Conservation (phyloP, 1,140 invertebrate genomes). For the Gonatopus flavifemur region DNA sequence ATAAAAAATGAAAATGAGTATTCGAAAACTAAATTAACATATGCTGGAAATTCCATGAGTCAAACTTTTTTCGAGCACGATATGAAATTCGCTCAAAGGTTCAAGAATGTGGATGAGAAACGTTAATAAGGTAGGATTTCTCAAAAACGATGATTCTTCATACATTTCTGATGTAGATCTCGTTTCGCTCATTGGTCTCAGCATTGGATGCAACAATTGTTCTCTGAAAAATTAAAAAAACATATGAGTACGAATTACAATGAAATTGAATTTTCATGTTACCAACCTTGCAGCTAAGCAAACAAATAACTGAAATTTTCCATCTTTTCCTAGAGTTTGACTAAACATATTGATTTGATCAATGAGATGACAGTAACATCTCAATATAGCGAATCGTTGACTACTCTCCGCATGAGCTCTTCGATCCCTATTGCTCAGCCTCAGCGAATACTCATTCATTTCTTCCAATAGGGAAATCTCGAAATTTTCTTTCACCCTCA, state of each 20-base stretch:
- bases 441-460: conserved; percentile 54
- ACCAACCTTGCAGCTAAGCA: conserved; percentile 68
- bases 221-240: conserved; percentile 67
- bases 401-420: conserved; percentile 50
- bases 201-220: conserved; percentile 86
- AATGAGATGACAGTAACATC: conserved; percentile 76
- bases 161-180: conserved; percentile 91
- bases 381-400: conserved; percentile 69
- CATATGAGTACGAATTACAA: not conserved
- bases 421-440: conserved; percentile 44
- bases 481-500: conserved; percentile 83
- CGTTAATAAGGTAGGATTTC: conserved; percentile 79
- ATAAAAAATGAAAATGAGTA: conserved; percentile 14
- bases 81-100: conserved; percentile 89
- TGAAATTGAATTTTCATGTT: conserved; percentile 8
- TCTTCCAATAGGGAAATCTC: conserved; percentile 71
- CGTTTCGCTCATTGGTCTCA: conserved; percentile 83
- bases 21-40: conserved; percentile 40
- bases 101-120: conserved; percentile 91
- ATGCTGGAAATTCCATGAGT: conserved; percentile 84
- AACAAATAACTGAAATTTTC: conserved; percentile 96
- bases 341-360: conserved; percentile 84
- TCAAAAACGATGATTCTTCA: conserved; percentile 91
- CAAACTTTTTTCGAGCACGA: conserved; percentile 90
- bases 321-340: conserved; percentile 92